These are phyloP conservation scores for Octodon degus DNA, from an alignment of 2,113 vertebrate genomes.

Conservation along the genomic window DNA sequence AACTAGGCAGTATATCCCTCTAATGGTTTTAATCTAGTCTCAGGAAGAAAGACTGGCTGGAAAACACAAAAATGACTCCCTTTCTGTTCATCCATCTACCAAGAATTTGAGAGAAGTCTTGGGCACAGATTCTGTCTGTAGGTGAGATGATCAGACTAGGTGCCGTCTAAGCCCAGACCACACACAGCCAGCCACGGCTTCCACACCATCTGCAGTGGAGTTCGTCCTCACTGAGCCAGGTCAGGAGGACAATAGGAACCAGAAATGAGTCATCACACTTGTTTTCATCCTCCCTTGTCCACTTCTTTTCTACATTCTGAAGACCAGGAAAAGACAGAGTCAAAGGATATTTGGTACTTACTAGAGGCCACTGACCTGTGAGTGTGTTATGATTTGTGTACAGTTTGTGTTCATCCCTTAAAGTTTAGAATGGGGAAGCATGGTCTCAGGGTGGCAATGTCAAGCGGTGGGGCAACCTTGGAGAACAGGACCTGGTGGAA, in stretches of 20 bases:
- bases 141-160: neutral
- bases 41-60: neutral
- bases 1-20: neutral
- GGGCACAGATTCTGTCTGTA: accelerated
- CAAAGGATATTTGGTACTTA: neutral
- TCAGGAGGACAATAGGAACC: neutral
- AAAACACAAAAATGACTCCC: neutral
- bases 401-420: too few species aligned
- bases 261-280: neutral
- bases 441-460: neutral
- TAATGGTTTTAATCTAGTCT: neutral
- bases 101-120: neutral
- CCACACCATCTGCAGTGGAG: neutral
- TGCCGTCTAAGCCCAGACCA: neutral
- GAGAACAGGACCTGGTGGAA: neutral
- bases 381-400: neutral
- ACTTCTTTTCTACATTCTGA: neutral
- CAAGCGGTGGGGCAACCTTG: too few species aligned
- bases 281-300: neutral
- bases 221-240: neutral
- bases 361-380: neutral
- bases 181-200: neutral
- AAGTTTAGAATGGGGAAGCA: too few species aligned
- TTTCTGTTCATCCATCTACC: neutral
- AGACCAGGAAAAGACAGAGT: neutral